Percentiles rank a stretch among this genome's conserved stretches.
Evolutionary conservation across 2,797 vertebrate species (phyloP).

Genomic region (Coreius guichenoti): DNA sequence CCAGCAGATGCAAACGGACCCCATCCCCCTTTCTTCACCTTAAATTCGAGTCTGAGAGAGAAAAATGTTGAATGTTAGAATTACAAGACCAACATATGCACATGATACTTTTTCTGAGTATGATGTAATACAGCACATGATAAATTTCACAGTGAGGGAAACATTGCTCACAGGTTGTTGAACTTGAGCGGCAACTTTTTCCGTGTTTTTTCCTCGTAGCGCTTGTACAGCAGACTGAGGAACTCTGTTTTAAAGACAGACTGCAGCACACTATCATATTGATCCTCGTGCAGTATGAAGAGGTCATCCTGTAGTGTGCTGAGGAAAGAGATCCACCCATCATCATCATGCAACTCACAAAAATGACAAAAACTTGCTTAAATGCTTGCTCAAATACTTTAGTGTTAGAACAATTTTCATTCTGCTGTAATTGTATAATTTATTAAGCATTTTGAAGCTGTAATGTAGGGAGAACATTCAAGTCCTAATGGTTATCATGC

Average conservation of each 20-base stretch:
- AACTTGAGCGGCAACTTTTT: conserved; percentile 81
- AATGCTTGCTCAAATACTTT: not conserved
- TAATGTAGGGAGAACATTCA: not conserved
- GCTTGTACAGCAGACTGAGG: conserved; percentile 83
- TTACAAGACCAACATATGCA: not conserved
- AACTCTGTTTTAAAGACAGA: conserved; percentile 86
- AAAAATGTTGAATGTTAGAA: not conserved
- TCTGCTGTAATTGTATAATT: not conserved
- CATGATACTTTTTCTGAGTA: not conserved
- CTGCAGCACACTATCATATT: conserved; percentile 85
- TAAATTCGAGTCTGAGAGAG: conserved; percentile 83
- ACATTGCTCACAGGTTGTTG: conserved; percentile 80
- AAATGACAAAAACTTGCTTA: not conserved
- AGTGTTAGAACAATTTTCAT: not conserved
- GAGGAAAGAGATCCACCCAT: not conserved
- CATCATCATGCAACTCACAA: not conserved
- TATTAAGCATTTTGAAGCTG: not conserved
- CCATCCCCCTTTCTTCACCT: conserved; percentile 88
- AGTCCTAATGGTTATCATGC: conserved; percentile 3
- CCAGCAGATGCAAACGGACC: conserved; percentile 81
- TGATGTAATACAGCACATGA: not conserved
- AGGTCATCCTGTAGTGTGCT: conserved; percentile 86
- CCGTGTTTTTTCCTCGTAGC: conserved; percentile 77
- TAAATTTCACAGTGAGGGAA: not conserved
- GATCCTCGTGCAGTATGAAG: conserved; percentile 82